Percentiles rank a stretch among this genome's conserved stretches.
phyloP scores from a whole-genome alignment of 2,888 invertebrate species.

The Rhodophaea formosa region DNA sequence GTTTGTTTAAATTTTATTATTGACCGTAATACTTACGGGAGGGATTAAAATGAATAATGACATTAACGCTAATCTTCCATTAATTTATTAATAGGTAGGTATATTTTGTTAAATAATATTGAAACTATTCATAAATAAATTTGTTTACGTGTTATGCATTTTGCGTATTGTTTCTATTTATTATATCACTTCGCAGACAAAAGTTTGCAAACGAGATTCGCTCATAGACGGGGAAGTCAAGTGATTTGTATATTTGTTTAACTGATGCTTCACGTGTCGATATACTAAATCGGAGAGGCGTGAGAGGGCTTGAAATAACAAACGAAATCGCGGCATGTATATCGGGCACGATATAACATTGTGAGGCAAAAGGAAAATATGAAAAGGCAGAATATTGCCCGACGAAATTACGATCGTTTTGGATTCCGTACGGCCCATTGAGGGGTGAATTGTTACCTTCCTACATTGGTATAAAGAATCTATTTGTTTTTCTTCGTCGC shows the following conservation, averaged over 20 bases:
- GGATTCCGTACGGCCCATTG: slow-evolving; percentile 75
- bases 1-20: no score
- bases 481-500: slow-evolving; percentile 66
- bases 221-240: slow-evolving; percentile 39
- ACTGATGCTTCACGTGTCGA: slow-evolving; percentile 68
- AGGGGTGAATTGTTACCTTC: slow-evolving; percentile 77
- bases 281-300: slow-evolving; percentile 67
- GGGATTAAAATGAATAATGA: no score
- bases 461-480: slow-evolving; percentile 73
- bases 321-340: slow-evolving; percentile 73
- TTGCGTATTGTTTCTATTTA: slow-evolving; percentile 25
- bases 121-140: not conserved
- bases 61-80: no score
- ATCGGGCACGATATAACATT: slow-evolving; percentile 71
- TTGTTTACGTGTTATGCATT: not conserved
- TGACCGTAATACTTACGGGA: no score
- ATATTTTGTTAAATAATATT: not conserved
- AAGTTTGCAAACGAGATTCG: slow-evolving; percentile 32
- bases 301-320: slow-evolving; percentile 73
- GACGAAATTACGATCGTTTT: slow-evolving; percentile 79
- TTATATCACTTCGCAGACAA: slow-evolving; percentile 20
- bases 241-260: slow-evolving; percentile 61
- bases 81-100: no score
- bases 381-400: slow-evolving; percentile 77
- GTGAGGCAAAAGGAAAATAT: slow-evolving; percentile 74